Conservation (phyloP, 2,888 invertebrate species). For the Galerucella nymphaeae region DNA sequence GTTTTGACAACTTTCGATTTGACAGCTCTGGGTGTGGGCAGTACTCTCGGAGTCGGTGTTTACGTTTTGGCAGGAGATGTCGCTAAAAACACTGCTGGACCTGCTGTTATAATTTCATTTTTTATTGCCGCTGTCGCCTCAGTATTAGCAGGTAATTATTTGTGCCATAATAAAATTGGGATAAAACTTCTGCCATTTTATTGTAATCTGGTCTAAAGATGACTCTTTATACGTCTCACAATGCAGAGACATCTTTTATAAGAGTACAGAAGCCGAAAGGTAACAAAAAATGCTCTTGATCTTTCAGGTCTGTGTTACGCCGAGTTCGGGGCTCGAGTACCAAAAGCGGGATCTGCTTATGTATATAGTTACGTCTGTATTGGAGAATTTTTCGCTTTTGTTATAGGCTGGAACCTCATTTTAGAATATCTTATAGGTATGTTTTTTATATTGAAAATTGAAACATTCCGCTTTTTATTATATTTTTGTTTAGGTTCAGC, state of each 20-base stretch:
- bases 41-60: conserved; percentile 89
- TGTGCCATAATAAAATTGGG: not conserved
- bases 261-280: no score
- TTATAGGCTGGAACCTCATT: conserved; percentile 94
- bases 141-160: conserved; percentile 80
- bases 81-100: conserved; percentile 83
- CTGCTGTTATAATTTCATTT: conserved; percentile 87
- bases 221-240: no score
- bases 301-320: conserved; percentile 85
- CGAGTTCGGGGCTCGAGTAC: conserved; percentile 90
- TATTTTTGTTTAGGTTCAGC: conserved; percentile 73
- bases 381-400: conserved; percentile 90
- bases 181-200: no score
- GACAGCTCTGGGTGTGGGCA: conserved; percentile 84
- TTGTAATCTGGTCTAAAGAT: no score
- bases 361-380: conserved; percentile 94
- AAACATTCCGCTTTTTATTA: not conserved
- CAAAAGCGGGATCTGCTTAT: conserved; percentile 92
- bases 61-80: conserved; percentile 90
- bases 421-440: conserved; percentile 87
- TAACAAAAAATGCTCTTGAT: no score
- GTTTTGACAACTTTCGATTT: conserved; percentile 85
- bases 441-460: not conserved
- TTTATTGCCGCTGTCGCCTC: conserved; percentile 92
- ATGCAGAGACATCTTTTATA: no score